These are phyloP conservation scores for Lycaena phlaeas DNA, from an alignment of 2,888 invertebrate species.

Conservation along the genomic window DNA sequence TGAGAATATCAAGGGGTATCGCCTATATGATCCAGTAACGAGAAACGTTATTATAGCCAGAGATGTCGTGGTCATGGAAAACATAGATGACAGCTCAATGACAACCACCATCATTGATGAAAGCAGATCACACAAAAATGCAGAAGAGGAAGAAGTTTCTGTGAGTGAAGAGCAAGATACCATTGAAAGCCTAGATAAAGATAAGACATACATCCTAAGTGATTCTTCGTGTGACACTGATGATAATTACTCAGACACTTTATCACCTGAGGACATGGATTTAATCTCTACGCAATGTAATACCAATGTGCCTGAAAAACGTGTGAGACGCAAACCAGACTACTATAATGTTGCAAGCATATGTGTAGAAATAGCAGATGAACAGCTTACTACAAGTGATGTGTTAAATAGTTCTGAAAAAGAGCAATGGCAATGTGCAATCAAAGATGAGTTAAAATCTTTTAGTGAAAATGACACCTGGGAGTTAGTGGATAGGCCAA, in stretches of 20 bases:
- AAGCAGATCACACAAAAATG: too few species aligned
- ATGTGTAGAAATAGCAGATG: conserved; percentile 7
- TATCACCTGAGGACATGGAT: too few species aligned
- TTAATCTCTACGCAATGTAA: background rate
- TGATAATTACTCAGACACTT: background rate
- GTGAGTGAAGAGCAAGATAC: conserved; percentile 9
- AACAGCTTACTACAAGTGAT: conserved; percentile 12
- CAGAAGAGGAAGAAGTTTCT: too few species aligned
- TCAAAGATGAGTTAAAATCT: too few species aligned
- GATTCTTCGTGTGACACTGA: conserved; percentile 6
- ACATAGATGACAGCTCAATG: conserved; percentile 7
- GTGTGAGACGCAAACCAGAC: conserved; percentile 13
- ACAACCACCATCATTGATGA: too few species aligned
- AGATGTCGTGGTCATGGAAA: conserved; percentile 18
- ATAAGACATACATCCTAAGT: conserved; percentile 4
- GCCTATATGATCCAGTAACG: conserved; percentile 20
- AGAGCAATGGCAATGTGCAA: too few species aligned
- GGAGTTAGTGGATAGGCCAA: too few species aligned
- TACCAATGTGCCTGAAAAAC: conserved; percentile 10
- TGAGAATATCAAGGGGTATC: conserved; percentile 23
- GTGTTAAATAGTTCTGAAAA: conserved; percentile 15
- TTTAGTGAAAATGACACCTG: too few species aligned
- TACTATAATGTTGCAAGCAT: conserved; percentile 13
- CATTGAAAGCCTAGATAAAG: background rate
- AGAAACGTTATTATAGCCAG: conserved; percentile 18